Base-by-base conservation (phyloP, 2,113 vertebrate species). In the Oncorhynchus nerka region DNA sequence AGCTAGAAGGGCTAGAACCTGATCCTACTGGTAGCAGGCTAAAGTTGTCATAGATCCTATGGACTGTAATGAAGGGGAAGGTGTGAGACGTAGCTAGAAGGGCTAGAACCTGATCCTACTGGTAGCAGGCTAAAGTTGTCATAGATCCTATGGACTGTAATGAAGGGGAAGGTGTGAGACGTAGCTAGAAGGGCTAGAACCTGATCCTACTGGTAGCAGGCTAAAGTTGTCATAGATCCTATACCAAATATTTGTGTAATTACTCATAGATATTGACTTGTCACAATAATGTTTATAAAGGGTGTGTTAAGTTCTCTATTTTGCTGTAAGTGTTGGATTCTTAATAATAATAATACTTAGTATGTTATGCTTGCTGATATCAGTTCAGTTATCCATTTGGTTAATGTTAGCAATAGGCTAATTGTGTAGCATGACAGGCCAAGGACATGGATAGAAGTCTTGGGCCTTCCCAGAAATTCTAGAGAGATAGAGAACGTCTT, bases 101-200 rank as follows among this genome's bases (percentile, higher is more conserved):
- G 24, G 5, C 12, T 19, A 24, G 3, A 26, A 65, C 30, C 64
- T 28, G n/a, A 65, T 64, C 59, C 61, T 73, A 30, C 24, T 7
- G 39, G 9, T 71, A 20, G 45, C 48, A 48, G 51, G 8, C 49
- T 34, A 22, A 24, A 24, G 0, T 55, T n/a, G 30, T 30, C 32
- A 32, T 28, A 28, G 28, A 28, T 28, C 28, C 28, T 28, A 70
- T 24, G n/a, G 24, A 30, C 13, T 4, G 26, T 4, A 22, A 34
- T 45, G 70, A 45, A 70, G 71, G 61, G 32, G 70, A 22, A 11
- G 51, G 2, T 67, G 64, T 75, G 77, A 75, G 68, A 78, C n/a
- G 30, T 24, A 48, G 49, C 49, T 4, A 13, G 13, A 16, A 3
- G 45, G 24, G 5, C 12, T 19, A 24, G 3, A 26, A 65, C 30